Evolutionary conservation across 2,113 vertebrate species (phyloP).

Genomic region (Caloenas nicobarica): DNA sequence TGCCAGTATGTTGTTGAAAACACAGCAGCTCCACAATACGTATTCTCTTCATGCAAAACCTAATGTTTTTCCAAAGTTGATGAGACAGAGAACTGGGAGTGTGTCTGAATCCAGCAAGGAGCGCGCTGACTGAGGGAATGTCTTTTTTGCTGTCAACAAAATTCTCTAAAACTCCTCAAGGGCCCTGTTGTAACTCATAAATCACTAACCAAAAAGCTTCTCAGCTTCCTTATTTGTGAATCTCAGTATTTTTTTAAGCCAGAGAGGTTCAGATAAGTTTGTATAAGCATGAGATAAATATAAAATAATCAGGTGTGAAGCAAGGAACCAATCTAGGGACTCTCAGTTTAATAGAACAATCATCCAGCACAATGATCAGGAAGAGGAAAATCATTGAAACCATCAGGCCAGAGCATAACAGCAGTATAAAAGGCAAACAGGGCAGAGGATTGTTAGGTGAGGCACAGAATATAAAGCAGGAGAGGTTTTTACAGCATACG

Average conservation of each 20-base stretch:
- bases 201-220: neutral
- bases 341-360: constrained; percentile 26
- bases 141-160: neutral
- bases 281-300: neutral
- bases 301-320: constrained; percentile 3
- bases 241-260: neutral
- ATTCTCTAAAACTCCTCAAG: neutral
- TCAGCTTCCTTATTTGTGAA: neutral
- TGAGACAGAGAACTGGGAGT: neutral
- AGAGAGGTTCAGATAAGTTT: neutral
- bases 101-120: neutral
- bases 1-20: neutral
- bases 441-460: neutral
- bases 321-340: neutral
- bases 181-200: neutral
- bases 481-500: neutral
- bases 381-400: constrained; percentile 52
- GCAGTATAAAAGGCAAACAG: constrained; percentile 27
- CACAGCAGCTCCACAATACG: neutral
- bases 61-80: neutral
- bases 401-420: constrained; percentile 16
- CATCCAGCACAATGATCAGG: constrained; percentile 25
- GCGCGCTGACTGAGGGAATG: neutral
- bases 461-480: constrained; percentile 32
- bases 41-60: neutral